Evolutionary conservation across 2,888 invertebrate genomes (phyloP).

Genomic region (Leucozona laternaria): DNA sequence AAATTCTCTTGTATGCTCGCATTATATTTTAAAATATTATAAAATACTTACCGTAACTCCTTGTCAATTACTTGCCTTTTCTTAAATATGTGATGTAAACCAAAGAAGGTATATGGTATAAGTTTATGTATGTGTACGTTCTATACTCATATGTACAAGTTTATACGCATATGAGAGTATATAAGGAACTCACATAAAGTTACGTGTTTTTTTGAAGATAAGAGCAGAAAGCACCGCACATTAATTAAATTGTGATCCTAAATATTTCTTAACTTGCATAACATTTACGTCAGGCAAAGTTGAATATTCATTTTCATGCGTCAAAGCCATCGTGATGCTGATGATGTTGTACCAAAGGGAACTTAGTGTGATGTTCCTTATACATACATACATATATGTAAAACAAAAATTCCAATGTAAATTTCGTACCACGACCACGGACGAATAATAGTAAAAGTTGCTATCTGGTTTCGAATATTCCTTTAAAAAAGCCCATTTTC

Average conservation of each 20-base stretch:
- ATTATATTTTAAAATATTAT: conserved; percentile 20
- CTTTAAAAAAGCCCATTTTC: conserved; percentile 41
- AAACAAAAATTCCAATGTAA: conserved; percentile 63
- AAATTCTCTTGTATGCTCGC: conserved; percentile 3
- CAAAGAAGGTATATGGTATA: neutral
- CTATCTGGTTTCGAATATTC: conserved; percentile 18
- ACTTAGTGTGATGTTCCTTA: neutral
- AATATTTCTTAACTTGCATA: conserved; percentile 70
- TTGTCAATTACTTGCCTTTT: conserved; percentile 31
- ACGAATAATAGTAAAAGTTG: conserved; percentile 45
- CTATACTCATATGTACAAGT: neutral
- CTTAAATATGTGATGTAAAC: conserved; percentile 5
- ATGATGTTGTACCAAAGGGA: conserved; percentile 8
- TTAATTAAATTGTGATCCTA: conserved; percentile 62
- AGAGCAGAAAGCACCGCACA: conserved; percentile 34
- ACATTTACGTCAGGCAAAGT: conserved; percentile 52
- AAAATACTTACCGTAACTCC: conserved; percentile 28
- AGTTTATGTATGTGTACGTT: neutral
- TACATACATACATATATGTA: too few species aligned
- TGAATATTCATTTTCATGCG: conserved; percentile 66
- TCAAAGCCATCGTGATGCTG: conserved; percentile 25
- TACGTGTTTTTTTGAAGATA: conserved; percentile 33
- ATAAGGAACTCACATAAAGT: conserved; percentile 25
- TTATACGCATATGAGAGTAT: neutral
- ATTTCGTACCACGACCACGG: conserved; percentile 53